Conservation (phyloP, 2,888 invertebrate species). For the Synergus umbraculus region DNA sequence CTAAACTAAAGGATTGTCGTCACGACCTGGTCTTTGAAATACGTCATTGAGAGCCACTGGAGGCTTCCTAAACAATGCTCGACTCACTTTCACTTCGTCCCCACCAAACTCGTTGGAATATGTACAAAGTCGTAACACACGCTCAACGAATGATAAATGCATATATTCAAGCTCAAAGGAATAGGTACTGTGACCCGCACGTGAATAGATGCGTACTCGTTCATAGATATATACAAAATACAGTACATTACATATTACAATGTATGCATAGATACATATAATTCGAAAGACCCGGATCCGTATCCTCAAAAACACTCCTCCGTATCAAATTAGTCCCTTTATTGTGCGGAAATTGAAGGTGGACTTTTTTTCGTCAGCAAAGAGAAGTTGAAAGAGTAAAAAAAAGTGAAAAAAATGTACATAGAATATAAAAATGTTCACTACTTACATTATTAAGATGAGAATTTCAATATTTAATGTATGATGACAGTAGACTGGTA, state of each 20-base stretch:
- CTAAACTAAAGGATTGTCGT: constrained; percentile 6
- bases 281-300: constrained; percentile 32
- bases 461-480: background rate
- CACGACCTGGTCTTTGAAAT: constrained; percentile 5
- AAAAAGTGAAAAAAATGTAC: background rate
- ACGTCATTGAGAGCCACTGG: constrained; percentile 71
- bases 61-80: constrained; percentile 77
- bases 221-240: constrained; percentile 1
- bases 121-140: constrained; percentile 49
- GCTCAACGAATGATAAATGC: constrained; percentile 47
- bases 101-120: constrained; percentile 56
- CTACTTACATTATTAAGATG: background rate
- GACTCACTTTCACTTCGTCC: constrained; percentile 76
- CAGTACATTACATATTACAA: background rate
- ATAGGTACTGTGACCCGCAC: constrained; percentile 33
- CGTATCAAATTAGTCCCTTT: too few species aligned
- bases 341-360: background rate
- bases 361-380: background rate
- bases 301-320: background rate
- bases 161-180: constrained; percentile 26
- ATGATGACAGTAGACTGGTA: background rate
- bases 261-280: constrained; percentile 12
- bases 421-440: background rate
- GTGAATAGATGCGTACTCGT: constrained; percentile 17
- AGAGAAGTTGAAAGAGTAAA: background rate